phyloP scores from a whole-genome alignment of 2,888 invertebrate species.

The Parnassius orleans region DNA sequence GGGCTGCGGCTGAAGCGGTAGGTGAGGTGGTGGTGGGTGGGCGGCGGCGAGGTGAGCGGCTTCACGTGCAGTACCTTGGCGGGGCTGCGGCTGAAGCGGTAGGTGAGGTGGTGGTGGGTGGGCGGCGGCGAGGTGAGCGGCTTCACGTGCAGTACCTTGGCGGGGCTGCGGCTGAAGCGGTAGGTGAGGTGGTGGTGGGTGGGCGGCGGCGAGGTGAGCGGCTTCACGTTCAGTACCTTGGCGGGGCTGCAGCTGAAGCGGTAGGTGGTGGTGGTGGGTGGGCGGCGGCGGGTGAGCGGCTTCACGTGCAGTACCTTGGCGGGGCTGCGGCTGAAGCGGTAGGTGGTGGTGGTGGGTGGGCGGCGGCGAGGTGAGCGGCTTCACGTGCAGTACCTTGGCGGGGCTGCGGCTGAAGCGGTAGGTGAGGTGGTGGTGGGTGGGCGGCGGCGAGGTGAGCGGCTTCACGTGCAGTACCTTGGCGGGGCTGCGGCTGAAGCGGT shows the following conservation, averaged over 20 bases:
- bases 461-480: conserved; percentile 86
- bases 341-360: too few relatives aligned
- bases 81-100: too few relatives aligned
- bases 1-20: too few relatives aligned
- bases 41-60: background rate
- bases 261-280: conserved; percentile 35
- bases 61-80: conserved; percentile 83
- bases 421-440: conserved; percentile 39
- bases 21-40: too few relatives aligned
- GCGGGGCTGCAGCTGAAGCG: too few relatives aligned
- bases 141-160: conserved; percentile 84
- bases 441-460: conserved; percentile 62
- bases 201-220: background rate
- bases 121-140: conserved; percentile 61
- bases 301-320: conserved; percentile 83
- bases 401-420: conserved; percentile 43
- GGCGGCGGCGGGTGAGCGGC: conserved; percentile 72
- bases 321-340: too few relatives aligned
- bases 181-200: too few relatives aligned
- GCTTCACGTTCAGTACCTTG: conserved; percentile 34
- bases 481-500: too few relatives aligned
- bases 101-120: conserved; percentile 39
- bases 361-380: conserved; percentile 60
- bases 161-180: conserved; percentile 40
- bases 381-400: conserved; percentile 83